Evolutionary conservation across 2,113 vertebrate species (phyloP).

Genomic region (Ceyx cyanopectus): DNA sequence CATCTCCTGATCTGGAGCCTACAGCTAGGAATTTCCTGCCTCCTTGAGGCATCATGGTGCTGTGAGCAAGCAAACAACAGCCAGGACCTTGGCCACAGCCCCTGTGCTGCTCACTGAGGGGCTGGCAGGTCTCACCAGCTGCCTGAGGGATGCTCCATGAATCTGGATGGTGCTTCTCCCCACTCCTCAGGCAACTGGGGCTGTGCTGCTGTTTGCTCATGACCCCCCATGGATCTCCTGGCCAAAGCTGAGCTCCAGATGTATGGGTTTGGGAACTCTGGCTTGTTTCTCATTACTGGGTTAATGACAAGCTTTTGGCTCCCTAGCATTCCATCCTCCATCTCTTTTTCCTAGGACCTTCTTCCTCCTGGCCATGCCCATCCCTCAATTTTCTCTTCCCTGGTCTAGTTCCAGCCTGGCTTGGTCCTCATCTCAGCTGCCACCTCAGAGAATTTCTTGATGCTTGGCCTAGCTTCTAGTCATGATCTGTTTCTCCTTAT

Average conservation of each 20-base stretch:
- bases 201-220: background rate
- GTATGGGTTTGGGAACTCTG: background rate
- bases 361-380: background rate
- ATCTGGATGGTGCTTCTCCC: background rate
- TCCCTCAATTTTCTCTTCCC: background rate
- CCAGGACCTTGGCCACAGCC: background rate
- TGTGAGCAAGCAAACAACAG: background rate
- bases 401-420: background rate
- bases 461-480: background rate
- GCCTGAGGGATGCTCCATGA: background rate
- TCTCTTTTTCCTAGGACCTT: background rate
- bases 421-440: background rate
- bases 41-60: background rate
- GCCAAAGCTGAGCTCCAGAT: background rate
- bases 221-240: background rate
- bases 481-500: background rate
- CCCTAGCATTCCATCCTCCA: background rate
- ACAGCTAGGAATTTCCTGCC: background rate
- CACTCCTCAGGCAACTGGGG: background rate
- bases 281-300: background rate
- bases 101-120: background rate
- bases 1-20: background rate
- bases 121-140: background rate
- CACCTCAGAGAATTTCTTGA: background rate
- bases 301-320: background rate